Base-by-base conservation (phyloP, 1,140 invertebrate species). In the Cepaea nemoralis region DNA sequence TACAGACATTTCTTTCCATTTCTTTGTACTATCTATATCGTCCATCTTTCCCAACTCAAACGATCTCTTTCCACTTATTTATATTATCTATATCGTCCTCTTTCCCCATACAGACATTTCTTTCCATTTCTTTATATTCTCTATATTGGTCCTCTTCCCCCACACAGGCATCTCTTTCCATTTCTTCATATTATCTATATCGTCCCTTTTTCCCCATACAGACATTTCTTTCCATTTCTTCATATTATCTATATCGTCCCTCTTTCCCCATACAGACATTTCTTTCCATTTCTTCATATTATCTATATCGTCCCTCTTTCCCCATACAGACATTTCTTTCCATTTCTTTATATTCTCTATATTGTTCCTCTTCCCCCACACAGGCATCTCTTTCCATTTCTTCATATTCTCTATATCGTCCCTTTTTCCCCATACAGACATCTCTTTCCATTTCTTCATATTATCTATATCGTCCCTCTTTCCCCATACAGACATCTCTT, bases 51-150 rank as follows among this genome's bases (percentile, higher is more conserved):
- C n/a, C n/a, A n/a, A n/a, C n/a, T n/a, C n/a, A n/a, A n/a, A n/a
- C 69, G n/a, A 71, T 71, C 37, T 71, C 24, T 71, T 71, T 71
- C 69, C 69, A 71, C 70, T 27, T 42, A n/a, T 73, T 42, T 1
- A 3, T 8, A 12, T 3, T 8, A 19, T 40, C 37, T 2, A 10
- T 10, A 24, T 10, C 22, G 35, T 69, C 66, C 27, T 8, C 40
- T 70, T 70, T 6, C 69, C 37, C 69, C 35, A 70, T 24, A 40
- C 69, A n/a, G 69, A 70, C 37, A 14, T 40, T 70, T 70, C 35
- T 10, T 70, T 70, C 69, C 33, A 40, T 3, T 27, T 2, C n/a
- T 31, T 63, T n/a, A n/a, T n/a, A n/a, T 45, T 45, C 8, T 45
- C 42, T 45, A 19, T 45, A 19, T 10, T 19, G 8, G 8, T 19